Percentiles rank a stretch among this genome's conserved stretches.
phyloP scores from a whole-genome alignment of 30 jellyfish, hydroid and myxozoan genomes.

The Aurelia sp. region DNA sequence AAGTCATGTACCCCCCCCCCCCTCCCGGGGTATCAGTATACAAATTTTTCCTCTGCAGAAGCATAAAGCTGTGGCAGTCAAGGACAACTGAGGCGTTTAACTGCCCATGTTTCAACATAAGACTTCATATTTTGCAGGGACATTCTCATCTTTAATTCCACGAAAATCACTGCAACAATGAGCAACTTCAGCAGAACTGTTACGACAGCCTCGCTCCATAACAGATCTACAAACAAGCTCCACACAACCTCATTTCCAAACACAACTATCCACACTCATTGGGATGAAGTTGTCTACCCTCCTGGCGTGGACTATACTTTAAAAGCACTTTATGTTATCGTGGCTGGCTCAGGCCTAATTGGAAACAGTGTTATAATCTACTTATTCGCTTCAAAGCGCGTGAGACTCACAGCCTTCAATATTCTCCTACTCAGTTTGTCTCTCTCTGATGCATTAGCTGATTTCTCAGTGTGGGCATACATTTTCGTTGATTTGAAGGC shows the following conservation, averaged over 20 bases:
- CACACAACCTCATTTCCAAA: not conserved
- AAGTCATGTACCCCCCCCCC: too few relatives aligned
- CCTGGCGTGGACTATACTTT: constrained; percentile 17
- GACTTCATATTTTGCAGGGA: too few relatives aligned
- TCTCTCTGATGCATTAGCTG: constrained; percentile 77
- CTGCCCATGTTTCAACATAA: too few relatives aligned
- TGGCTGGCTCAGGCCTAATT: constrained; percentile 45
- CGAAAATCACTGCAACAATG: too few relatives aligned
- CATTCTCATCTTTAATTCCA: too few relatives aligned
- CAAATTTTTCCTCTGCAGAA: too few relatives aligned
- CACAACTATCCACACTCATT: not conserved
- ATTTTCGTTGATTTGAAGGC: constrained; percentile 68
- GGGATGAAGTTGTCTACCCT: constrained; percentile 14
- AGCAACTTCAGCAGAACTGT: too few relatives aligned
- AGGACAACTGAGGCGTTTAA: too few relatives aligned
- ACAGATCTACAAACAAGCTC: not conserved
- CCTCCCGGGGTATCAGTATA: too few relatives aligned
- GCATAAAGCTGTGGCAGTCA: too few relatives aligned
- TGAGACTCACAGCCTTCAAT: constrained; percentile 66
- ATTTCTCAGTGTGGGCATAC: constrained; percentile 76
- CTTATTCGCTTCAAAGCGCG: constrained; percentile 46
- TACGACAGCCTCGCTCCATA: not conserved
- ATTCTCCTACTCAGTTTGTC: constrained; percentile 78
- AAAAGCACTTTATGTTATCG: constrained; percentile 49
- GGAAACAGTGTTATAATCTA: constrained; percentile 59